Conservation (phyloP, 2,888 invertebrate species). For the Periphyllus acericola region DNA sequence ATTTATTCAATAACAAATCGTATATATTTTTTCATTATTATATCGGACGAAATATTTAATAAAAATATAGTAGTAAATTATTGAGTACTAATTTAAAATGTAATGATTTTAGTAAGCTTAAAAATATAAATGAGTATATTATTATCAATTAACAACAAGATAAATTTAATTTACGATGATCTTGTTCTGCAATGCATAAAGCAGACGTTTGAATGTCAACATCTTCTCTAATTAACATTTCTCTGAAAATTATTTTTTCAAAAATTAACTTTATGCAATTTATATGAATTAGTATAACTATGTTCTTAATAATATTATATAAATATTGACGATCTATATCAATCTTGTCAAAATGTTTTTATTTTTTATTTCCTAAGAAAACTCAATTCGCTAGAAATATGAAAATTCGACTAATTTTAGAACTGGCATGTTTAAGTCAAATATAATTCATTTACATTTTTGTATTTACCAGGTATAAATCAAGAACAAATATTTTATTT, state of each 20-base stretch:
- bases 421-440: too few relatives aligned
- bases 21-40: not conserved
- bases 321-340: too few relatives aligned
- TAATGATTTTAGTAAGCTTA: not conserved
- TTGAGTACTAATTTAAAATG: not conserved
- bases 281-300: too few relatives aligned
- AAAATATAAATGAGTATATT: not conserved
- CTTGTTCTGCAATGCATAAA: constrained; percentile 63
- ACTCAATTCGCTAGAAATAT: too few relatives aligned
- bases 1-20: too few relatives aligned
- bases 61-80: not conserved
- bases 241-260: constrained; percentile 65
- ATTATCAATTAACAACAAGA: constrained; percentile 29
- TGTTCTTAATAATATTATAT: not conserved
- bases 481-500: too few relatives aligned
- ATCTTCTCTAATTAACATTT: constrained; percentile 68
- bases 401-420: too few relatives aligned
- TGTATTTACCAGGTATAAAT: too few relatives aligned
- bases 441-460: too few relatives aligned
- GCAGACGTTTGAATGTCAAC: constrained; percentile 67
- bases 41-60: not conserved
- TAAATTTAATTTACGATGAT: constrained; percentile 15
- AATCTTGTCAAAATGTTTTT: not conserved
- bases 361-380: not conserved
- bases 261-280: not conserved